Base-by-base conservation (phyloP, 2,113 vertebrate species). In the Rutilus rutilus region DNA sequence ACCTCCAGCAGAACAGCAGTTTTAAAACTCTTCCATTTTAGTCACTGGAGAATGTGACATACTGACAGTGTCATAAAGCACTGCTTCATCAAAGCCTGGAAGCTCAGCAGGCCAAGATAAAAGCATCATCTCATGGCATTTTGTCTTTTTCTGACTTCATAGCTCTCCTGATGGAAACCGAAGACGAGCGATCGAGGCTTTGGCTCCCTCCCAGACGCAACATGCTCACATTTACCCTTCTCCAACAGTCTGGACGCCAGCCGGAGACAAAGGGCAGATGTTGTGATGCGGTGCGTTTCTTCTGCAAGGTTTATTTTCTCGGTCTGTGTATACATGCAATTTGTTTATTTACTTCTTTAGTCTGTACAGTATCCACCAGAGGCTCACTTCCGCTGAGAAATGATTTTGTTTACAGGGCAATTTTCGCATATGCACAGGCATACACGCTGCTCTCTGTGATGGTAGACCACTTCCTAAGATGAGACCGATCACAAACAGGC, bases 341-440 rank as follows among this genome's bases (percentile, higher is more conserved):
- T 85, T 90, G 87, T 90, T 90, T 90, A 87, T 90, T 88, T 88
- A 80, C 62, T 85, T 88, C 79, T 88, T 87, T 80, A 87, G 87
- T 71, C 50, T 82, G 79, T 71, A 80, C 81, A 82, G 83, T 89
- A 74, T 87, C 80, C 83, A 84, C 85, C 86, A 87, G 86, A 82
- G 83, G 86, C 86, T 90, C 87, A 87, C 78, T 82, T 89, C 86
- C 86, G 89, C 84, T 87, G 86, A 90, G 85, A 89, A 83, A 89
- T 87, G 86, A 75, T 76, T 84, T 45, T 88, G 88, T 89, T 89
- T 90, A 87, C 83, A 83, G 82, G 75, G 25, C 50, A 19, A 9
- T 54, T 86, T 85, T 76, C 83, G 86, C 85, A 88, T 75, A 78
- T 76, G 84, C 79, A 21, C 21, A 73, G 69, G 80, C 78, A 89